Evolutionary conservation across 2,888 invertebrate species (phyloP), one percentile per base, ranked within the genome.

Genomic region (Drosophila hawaiiensis): DNA sequence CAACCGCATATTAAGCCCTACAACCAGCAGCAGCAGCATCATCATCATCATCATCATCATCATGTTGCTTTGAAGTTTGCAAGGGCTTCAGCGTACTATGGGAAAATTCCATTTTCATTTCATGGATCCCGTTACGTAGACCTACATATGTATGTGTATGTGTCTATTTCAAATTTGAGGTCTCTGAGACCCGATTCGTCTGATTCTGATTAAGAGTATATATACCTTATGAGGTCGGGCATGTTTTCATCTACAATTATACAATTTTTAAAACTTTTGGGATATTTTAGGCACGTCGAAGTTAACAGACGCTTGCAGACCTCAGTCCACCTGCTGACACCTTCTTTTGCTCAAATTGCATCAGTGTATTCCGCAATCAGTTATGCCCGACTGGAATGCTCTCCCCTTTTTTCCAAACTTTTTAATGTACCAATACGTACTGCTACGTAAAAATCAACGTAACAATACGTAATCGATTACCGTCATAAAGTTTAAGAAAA

Each of bases 31-130:
- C 29, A 33, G 14, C n/a, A 25, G 6, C 37, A 31, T 6, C 29
- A 22, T 3, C 25, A 28, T 3, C 25, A 28, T 9, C 9, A 41
- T 3, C 54, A 39, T 5, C 59, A 43, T 19, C 33, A 19, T 22
- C 37, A 19, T 25, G 60, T 59, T 76, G 60, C 78, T 78, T 78
- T 78, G 78, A 78, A 80, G 80, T 80, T 66, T 22, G 3, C 62
- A 41, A 4, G 5, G 28, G 37, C 50, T 58, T 29, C 7, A 3
- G 56, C 9, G 35, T 55, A 19, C 37, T 28, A 12, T 19, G 37
- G 19, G 6, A 25, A 19, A 37, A n/a, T 25, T 25, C 28, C 16
- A 56, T 1, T n/a, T 6, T n/a, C 37, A n/a, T 28, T 12, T 50
- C 19, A 19, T 16, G 22, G 47, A 47, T 47, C 7, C 47, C 47